Evolutionary conservation across 2,113 vertebrate species (phyloP).

Genomic region (Gambusia holbrooki): DNA sequence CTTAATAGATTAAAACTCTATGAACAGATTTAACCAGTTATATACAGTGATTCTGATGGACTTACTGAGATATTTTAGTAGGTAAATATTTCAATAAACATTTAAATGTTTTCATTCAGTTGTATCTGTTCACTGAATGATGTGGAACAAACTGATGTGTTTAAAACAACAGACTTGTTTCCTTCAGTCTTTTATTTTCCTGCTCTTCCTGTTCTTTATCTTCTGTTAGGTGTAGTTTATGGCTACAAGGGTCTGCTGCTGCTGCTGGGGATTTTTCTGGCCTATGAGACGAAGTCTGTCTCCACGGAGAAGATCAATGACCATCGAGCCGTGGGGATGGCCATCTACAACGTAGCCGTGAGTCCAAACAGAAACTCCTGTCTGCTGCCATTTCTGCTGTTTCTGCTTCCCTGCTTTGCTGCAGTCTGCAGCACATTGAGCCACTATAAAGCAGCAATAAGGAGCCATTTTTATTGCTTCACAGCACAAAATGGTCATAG

Average conservation of each 20-base stretch:
- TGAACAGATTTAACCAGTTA: too few relatives aligned
- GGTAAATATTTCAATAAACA: background rate
- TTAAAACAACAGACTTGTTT: background rate
- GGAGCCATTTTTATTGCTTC: slow-evolving; percentile 17
- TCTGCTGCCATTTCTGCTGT: slow-evolving; percentile 5
- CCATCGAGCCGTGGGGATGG: slow-evolving; percentile 92
- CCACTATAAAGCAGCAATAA: slow-evolving; percentile 34
- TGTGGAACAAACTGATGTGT: too few relatives aligned
- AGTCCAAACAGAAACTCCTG: slow-evolving; percentile 53
- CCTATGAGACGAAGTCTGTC: slow-evolving; percentile 95
- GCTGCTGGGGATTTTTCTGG: slow-evolving; percentile 92
- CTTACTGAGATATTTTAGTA: background rate
- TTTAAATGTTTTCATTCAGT: too few relatives aligned
- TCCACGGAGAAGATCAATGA: slow-evolving; percentile 95
- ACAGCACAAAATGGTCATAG: background rate
- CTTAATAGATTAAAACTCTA: too few relatives aligned
- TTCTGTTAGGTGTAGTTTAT: slow-evolving; percentile 88
- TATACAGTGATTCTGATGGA: background rate
- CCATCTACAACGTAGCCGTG: slow-evolving; percentile 90
- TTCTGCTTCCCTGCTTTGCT: background rate
- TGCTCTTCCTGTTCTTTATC: background rate
- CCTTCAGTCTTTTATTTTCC: too few relatives aligned
- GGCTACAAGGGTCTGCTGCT: slow-evolving; percentile 93
- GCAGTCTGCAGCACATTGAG: background rate
- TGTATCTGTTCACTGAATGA: too few relatives aligned